Conservation (phyloP, 2,113 vertebrate species). For the Lagenorhynchus albirostris region DNA sequence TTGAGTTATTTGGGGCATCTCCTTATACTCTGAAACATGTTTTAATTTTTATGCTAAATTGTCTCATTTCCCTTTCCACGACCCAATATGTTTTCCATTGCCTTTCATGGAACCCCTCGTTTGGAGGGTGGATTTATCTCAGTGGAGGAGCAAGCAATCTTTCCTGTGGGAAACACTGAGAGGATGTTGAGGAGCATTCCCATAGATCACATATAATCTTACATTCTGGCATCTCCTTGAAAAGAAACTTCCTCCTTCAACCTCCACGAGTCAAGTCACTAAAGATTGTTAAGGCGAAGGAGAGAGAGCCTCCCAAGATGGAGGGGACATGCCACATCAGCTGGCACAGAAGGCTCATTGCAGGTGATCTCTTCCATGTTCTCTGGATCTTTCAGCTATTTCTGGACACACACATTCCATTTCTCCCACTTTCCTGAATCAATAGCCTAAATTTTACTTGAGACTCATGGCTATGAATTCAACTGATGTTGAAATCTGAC, state of each 20-base stretch:
- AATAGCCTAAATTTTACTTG: constrained; percentile 2
- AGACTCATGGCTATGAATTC: not conserved
- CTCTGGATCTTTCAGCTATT: not conserved
- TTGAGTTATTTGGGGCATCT: not conserved
- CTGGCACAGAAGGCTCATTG: accelerated
- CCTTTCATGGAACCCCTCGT: not conserved
- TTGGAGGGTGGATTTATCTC: not conserved
- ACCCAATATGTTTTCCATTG: not conserved
- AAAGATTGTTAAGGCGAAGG: not conserved
- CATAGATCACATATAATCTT: not conserved
- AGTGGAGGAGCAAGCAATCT: not conserved
- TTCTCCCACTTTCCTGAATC: not conserved
- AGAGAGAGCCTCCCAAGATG: not conserved
- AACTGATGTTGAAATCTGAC: not conserved
- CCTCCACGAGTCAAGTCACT: not conserved
- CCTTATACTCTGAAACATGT: not conserved
- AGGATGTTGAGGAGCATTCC: not conserved
- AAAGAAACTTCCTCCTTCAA: not conserved
- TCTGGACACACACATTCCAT: not conserved
- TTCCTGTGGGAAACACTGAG: not conserved
- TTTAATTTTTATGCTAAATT: not conserved
- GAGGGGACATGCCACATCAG: not conserved
- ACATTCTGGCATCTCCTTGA: not conserved
- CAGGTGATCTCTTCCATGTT: not conserved
- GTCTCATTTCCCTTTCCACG: not conserved